Conservation (phyloP, 1,140 invertebrate genomes). For the Chlorops oryzae region DNA sequence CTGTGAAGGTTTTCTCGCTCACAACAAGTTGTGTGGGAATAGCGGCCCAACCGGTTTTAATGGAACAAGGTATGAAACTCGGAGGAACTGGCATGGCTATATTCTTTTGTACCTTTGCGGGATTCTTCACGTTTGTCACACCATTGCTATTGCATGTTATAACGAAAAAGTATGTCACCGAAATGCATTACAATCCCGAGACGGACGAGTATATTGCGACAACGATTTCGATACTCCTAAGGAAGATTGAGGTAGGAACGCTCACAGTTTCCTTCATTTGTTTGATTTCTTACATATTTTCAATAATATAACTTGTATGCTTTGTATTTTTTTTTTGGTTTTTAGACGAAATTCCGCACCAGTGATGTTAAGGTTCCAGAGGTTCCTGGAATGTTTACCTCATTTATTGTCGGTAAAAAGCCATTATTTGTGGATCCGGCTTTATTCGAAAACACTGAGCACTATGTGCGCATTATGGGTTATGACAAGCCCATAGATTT, state of each 20-base stretch:
- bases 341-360: slow-evolving; percentile 64
- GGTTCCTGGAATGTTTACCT: slow-evolving; percentile 74
- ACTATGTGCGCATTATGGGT: slow-evolving; percentile 81
- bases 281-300: neutral
- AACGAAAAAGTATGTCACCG: slow-evolving; percentile 78
- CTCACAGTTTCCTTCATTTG: neutral
- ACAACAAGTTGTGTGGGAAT: slow-evolving; percentile 65
- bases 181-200: slow-evolving; percentile 62
- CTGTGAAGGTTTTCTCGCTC: slow-evolving; percentile 76
- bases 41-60: slow-evolving; percentile 65
- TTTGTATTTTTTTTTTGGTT: slow-evolving; percentile 16
- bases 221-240: slow-evolving; percentile 61
- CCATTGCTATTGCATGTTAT: slow-evolving; percentile 76
- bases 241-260: slow-evolving; percentile 56
- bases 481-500: slow-evolving; percentile 86
- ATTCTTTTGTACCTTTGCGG: slow-evolving; percentile 59
- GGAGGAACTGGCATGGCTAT: slow-evolving; percentile 54
- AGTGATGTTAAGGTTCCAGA: slow-evolving; percentile 73
- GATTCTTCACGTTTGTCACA: slow-evolving; percentile 75
- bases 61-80: slow-evolving; percentile 54
- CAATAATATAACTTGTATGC: neutral
- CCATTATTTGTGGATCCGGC: slow-evolving; percentile 71
- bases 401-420: slow-evolving; percentile 61
- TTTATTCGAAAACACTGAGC: slow-evolving; percentile 60
- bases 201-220: slow-evolving; percentile 64